A percentile compares a stretch with the other conserved stretches of the same genome.
These are phyloP conservation scores for Tachyglossus aculeatus DNA, from an alignment of 2,797 vertebrate genomes.

Conservation along the genomic window DNA sequence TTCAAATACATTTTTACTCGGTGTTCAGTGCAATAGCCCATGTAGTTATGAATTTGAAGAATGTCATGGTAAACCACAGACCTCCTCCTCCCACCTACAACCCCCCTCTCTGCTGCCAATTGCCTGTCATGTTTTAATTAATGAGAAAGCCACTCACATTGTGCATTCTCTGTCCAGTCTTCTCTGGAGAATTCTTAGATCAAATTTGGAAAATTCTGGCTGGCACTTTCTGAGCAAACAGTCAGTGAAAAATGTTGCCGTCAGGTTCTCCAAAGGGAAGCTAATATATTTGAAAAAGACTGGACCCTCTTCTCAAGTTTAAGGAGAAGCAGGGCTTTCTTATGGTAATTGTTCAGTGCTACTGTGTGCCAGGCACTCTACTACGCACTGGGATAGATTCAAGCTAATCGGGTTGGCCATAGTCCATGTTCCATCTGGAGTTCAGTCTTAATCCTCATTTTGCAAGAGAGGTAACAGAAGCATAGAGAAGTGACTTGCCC, in stretches of 20 bases:
- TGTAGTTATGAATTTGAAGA: conserved; percentile 70
- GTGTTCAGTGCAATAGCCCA: conserved; percentile 65
- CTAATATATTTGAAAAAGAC: too few relatives aligned
- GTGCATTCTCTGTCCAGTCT: conserved; percentile 63
- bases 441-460: too few relatives aligned
- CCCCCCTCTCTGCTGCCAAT: conserved; percentile 71
- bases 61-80: conserved; percentile 72
- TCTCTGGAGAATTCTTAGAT: conserved; percentile 63
- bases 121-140: conserved; percentile 75
- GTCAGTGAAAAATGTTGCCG: conserved; percentile 32
- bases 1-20: conserved; percentile 50
- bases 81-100: conserved; percentile 74
- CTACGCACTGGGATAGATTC: too few relatives aligned
- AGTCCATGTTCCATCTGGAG: too few relatives aligned
- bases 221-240: conserved; percentile 34
- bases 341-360: too few relatives aligned
- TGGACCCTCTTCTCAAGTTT: too few relatives aligned
- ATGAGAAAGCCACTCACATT: conserved; percentile 68
- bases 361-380: too few relatives aligned
- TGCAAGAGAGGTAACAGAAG: too few relatives aligned
- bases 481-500: too few relatives aligned
- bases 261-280: too few relatives aligned
- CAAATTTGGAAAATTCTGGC: conserved; percentile 39
- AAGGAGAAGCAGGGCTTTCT: too few relatives aligned
- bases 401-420: too few relatives aligned